Base-by-base conservation (phyloP, 2,797 vertebrate genomes). In the Simalia tracyae region DNA sequence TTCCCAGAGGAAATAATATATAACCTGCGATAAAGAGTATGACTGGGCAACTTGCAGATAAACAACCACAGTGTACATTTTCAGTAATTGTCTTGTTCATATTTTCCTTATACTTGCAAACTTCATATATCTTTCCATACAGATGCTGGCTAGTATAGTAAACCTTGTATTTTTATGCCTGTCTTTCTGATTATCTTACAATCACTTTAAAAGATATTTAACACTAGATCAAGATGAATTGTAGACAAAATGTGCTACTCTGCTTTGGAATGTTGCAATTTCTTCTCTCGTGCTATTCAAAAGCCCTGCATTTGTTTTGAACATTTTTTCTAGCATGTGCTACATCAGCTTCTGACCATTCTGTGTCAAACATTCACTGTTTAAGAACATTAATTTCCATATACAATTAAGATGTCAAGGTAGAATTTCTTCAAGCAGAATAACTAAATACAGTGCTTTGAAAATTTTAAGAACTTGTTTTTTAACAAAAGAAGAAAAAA, bases 191-290 rank as follows among this genome's bases (percentile, higher is more conserved):
- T 36, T 90, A 87, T 72, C 60, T 60, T 84, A 88, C 31, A 84
- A 46, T 63, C 50, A 59, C 50, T 59, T 66, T 12, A 42, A 90
- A 87, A 87, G 36, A 94, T 95, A 95, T 95, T 91, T 94, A 96
- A 93, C 57, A 95, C 93, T 93, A 93, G 31, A 95, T 95, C 95
- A 93, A 96, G 93, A 94, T 93, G 94, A 96, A 95, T 95, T 94
- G 95, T 95, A 93, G 97, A 96, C 94, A 95, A 94, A 57, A 95
- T 94, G 97, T 96, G 97, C 97, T 97, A 91, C 89, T 94, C 94
- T 94, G 94, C 60, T 95, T 94, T 94, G 95, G 95, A 96, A 96
- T 93, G 96, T 96, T 94, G 94, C 94, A 92, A 94, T 96, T 95
- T 95, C 92, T 96, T 93, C 94, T 93, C 92, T 95, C 84, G 24